Conservation (phyloP, 2,888 invertebrate species). For the Sycophila texana region DNA sequence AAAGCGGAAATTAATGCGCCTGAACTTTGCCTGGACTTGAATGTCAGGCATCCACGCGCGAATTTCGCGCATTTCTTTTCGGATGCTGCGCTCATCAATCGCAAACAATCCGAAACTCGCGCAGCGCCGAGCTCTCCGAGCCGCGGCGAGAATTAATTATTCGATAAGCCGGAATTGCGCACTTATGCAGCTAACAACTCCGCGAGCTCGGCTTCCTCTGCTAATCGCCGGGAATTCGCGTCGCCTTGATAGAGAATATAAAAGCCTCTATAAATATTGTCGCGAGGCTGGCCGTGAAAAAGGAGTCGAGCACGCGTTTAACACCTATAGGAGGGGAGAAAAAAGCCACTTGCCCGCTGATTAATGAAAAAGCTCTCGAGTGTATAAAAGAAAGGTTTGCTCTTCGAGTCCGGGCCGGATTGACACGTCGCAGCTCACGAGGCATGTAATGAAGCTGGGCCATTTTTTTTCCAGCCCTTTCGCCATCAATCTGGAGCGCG, state of each 20-base stretch:
- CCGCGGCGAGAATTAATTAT: slow-evolving; percentile 24
- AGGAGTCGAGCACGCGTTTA: neutral
- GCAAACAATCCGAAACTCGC: too few relatives aligned
- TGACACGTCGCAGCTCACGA: slow-evolving; percentile 48
- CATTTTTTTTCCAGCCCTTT: slow-evolving; percentile 20
- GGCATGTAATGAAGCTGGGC: slow-evolving; percentile 48
- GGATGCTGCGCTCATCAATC: neutral
- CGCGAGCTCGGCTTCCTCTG: neutral
- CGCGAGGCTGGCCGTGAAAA: neutral
- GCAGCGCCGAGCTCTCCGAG: neutral
- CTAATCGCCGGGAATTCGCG: slow-evolving; percentile 28
- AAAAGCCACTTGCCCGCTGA: too few relatives aligned
- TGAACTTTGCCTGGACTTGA: slow-evolving; percentile 48
- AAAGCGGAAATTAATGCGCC: slow-evolving; percentile 46
- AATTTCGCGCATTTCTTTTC: slow-evolving; percentile 10
- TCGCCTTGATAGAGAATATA: slow-evolving; percentile 38
- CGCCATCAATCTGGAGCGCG: slow-evolving; percentile 50
- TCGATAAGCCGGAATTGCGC: slow-evolving; percentile 25
- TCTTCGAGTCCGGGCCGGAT: too few relatives aligned
- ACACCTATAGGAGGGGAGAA: neutral
- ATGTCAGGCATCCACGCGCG: slow-evolving; percentile 40
- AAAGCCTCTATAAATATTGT: slow-evolving; percentile 37
- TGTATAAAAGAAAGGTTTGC: too few relatives aligned
- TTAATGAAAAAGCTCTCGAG: too few relatives aligned
- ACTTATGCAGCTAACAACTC: neutral